A percentile compares a stretch with the other conserved stretches of the same genome.
phyloP scores from a whole-genome alignment of 2,113 vertebrate genomes.

The Psammodynastes pulverulentus region DNA sequence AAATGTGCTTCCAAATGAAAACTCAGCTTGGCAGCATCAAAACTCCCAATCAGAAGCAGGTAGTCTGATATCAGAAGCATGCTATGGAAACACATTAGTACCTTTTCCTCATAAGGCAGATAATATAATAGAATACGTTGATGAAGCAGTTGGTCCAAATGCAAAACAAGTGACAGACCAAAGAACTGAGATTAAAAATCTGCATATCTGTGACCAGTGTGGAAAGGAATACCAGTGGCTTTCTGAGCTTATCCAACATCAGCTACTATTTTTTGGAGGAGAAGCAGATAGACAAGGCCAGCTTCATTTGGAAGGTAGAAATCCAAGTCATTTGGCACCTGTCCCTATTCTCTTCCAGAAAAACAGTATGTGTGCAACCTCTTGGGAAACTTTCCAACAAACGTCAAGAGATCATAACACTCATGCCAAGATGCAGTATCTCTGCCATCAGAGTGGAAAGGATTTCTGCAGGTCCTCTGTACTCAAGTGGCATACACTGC shows the following conservation, averaged over 20 bases:
- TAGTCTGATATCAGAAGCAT: not conserved
- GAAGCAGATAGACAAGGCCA: not conserved
- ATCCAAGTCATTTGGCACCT: not conserved
- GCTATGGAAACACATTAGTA: not conserved
- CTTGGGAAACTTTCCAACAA: not conserved
- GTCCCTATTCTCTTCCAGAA: accelerated
- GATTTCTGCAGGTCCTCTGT: not conserved
- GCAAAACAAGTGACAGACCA: not conserved
- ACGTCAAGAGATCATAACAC: not conserved
- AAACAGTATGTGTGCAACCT: not conserved
- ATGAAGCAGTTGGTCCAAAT: not conserved
- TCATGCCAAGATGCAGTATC: not conserved
- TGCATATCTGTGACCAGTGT: not conserved
- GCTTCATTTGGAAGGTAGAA: not conserved
- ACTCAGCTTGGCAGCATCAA: not conserved
- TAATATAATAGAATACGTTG: not conserved
- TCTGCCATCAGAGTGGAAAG: not conserved
- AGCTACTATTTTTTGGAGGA: not conserved
- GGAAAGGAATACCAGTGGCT: not conserved
- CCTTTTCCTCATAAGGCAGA: too few relatives aligned
- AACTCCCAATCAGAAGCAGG: not conserved
- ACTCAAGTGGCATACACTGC: not conserved
- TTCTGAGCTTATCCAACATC: not conserved
- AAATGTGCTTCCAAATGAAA: not conserved
- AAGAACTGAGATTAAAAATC: not conserved